phyloP scores from a whole-genome alignment of 2,797 vertebrate species.

The Carcharodon carcharias region DNA sequence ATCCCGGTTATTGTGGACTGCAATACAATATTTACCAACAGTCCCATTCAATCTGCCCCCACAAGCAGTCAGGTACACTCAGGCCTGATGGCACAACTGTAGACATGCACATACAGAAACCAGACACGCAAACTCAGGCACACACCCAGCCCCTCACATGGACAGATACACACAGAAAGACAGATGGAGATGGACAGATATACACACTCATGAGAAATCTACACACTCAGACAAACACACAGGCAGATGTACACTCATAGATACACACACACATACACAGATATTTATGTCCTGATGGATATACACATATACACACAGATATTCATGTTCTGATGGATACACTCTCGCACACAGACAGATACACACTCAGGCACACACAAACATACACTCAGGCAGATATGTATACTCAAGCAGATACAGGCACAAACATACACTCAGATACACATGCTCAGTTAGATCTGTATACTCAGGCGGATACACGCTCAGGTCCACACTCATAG shows the following conservation, averaged over 20 bases:
- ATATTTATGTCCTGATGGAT: background rate
- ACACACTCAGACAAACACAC: background rate
- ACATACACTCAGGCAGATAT: background rate
- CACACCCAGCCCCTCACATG: too few relatives aligned
- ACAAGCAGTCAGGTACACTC: background rate
- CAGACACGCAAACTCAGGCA: too few relatives aligned
- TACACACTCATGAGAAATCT: background rate
- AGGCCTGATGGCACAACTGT: background rate
- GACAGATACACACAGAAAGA: background rate
- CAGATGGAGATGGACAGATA: background rate
- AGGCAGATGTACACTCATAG: background rate
- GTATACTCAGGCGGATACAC: background rate
- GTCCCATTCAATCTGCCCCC: background rate
- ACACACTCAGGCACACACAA: background rate
- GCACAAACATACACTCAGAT: background rate
- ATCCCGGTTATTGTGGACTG: background rate
- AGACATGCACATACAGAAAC: background rate
- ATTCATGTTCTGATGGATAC: background rate
- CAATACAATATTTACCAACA: background rate
- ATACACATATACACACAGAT: background rate
- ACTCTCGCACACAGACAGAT: background rate
- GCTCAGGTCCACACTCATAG: background rate
- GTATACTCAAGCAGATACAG: background rate
- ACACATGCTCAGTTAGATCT: background rate
- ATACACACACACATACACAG: background rate